Base-by-base conservation (phyloP, 35 echinoderm and acorn worm species). In the Apostichopus californicus region DNA sequence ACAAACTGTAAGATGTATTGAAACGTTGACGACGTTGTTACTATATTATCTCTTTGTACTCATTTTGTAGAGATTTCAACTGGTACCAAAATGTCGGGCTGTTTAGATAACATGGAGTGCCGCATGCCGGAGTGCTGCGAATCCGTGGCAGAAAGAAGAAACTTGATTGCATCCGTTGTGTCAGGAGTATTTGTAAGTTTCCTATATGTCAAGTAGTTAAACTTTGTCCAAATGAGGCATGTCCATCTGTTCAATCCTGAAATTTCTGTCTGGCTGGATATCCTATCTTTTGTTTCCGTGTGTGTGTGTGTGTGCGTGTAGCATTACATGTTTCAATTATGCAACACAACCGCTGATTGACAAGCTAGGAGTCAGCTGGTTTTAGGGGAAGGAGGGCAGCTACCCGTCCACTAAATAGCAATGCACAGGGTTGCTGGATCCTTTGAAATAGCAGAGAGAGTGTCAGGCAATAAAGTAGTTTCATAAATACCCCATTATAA, bases 131-230 rank as follows among this genome's bases (percentile, higher is more conserved):
- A 99, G 70, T 99, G 97, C 86, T 96, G 95, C 57, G 94, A 96
- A 54, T 65, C 94, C 1, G 56, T 99, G 11, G 88, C 84, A 55
- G 97, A 99, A 73, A 99, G 94, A 73, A 92, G 97, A 86, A 99
- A 99, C 82, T 81, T 80, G 12, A 88, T 99, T 77, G 95, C 93
- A 23, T 99, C 97, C 6, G 85, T 96, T 1, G 73, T 78, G 8
- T 93, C 97, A 60, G 97, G 97, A 81, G 83, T 96, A 86, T 86
- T 99, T 89, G 97, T 99, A 92, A 99, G 97, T 28, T 87, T 46
- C 3, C 34, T 46, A 46, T 46, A 46, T 46, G 34, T 46, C 34
- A 13, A 55, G 23, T 85, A 12, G 5, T 83, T 21, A 77, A 72
- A 72, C 12, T 1, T 72, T 77, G n/a, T 8, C 9, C 15, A 26